Evolutionary conservation across 2,888 invertebrate genomes (phyloP), one percentile per base, ranked within the genome.

Genomic region (Eurois occulta): DNA sequence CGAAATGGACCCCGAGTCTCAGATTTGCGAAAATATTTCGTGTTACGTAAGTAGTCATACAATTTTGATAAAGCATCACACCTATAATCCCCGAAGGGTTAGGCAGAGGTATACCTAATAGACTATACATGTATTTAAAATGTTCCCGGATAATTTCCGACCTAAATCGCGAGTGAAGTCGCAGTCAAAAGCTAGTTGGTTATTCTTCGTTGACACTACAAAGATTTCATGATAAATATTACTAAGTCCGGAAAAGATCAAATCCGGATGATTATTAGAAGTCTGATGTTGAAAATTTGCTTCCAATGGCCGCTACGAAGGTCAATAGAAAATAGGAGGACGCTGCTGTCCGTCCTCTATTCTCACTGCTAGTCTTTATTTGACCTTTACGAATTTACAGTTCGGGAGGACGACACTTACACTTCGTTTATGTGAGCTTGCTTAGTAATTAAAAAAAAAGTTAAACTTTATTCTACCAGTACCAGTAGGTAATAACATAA

Each of bases 1-100:
- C 96, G 96, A 95, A 95, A 94, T 94, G 93, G 94, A 81, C 84
- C 92, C 92, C 72, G 75, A 75, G 70, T 91, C 90, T 91, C 91
- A 91, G 84, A 77, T 83, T 83, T 62, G 73, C 60, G 82, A 86
- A 91, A 89, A 87, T 89, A 86, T 87, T 86, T 84, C 72, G 67
- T 67, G 72, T 75, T 80, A 81, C 72, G 62, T 74, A 67, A 62
- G 64, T 69, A 69, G 68, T 72, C 48, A 24, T 64, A 68, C 28
- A 38, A 52, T 43, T 62, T 62, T 62, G 60, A 21, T 60, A 21
- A 32, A 11, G 18, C 21, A 32, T 18, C 18, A 32, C 8, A 18
- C 10, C 16, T 58, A 2, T 58, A 16, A 32, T 28, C 18, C 58
- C 2, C 1, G 16, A 16, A 18, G 28, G 28, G 16, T 28, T 16